A percentile compares a stretch with the other conserved stretches of the same genome.
These are phyloP conservation scores for Asbolus verrucosus DNA, from an alignment of 1,140 invertebrate genomes.

Conservation along the genomic window DNA sequence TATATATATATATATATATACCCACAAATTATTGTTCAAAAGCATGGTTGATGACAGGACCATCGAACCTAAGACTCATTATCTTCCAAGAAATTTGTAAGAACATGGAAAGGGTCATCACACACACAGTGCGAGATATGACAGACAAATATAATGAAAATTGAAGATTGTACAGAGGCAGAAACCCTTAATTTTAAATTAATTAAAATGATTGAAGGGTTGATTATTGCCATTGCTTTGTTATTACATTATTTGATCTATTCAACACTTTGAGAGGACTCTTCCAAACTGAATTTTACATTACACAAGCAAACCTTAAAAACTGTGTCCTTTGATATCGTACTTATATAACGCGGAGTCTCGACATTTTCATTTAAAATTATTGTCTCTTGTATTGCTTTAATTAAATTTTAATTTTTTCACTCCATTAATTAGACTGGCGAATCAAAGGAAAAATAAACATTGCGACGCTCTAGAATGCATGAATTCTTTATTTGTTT, in stretches of 20 bases:
- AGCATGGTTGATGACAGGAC: too few species aligned
- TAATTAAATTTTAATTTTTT: constrained; percentile 32
- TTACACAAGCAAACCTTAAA: constrained; percentile 1
- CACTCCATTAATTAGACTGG: constrained; percentile 2
- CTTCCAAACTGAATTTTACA: constrained; percentile 18
- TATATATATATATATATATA: too few species aligned
- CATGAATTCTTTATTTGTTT: too few species aligned
- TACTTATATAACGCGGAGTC: not conserved
- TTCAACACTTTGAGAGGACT: constrained; percentile 17
- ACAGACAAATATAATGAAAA: too few species aligned
- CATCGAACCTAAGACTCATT: too few species aligned
- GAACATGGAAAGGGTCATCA: too few species aligned
- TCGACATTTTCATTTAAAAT: constrained; percentile 25
- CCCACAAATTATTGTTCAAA: too few species aligned
- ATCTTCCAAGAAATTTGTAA: too few species aligned
- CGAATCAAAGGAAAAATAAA: not conserved
- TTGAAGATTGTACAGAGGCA: too few species aligned
- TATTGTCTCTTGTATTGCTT: constrained; percentile 27
- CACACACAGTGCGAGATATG: too few species aligned
- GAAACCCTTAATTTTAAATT: not conserved
- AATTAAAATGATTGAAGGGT: constrained; percentile 14
- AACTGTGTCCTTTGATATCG: constrained; percentile 19
- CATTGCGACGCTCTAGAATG: too few species aligned
- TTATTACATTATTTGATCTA: constrained; percentile 18
- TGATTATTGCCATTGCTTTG: constrained; percentile 2